Conservation (phyloP, 2,797 vertebrate genomes). For the Microtus obscurus region DNA sequence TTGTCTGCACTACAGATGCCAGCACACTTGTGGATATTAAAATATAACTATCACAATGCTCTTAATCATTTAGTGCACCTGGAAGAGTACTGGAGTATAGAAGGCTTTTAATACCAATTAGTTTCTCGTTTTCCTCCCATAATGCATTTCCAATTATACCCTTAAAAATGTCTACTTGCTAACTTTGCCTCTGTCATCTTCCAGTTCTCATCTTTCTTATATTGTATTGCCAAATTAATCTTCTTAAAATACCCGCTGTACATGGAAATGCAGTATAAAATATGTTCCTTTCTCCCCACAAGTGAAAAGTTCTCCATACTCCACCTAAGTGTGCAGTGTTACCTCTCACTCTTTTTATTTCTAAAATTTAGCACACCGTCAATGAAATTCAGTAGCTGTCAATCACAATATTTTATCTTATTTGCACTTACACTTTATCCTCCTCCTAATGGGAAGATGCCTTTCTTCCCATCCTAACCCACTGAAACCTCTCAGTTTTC, state of each 20-base stretch:
- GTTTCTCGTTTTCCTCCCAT: background rate
- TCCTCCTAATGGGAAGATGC: background rate
- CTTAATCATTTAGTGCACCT: background rate
- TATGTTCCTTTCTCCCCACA: constrained; percentile 4
- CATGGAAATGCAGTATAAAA: background rate
- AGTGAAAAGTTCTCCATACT: background rate
- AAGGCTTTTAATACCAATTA: constrained; percentile 26
- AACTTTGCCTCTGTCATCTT: constrained; percentile 23
- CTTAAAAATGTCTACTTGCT: background rate
- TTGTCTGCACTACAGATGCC: background rate
- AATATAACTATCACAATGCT: background rate
- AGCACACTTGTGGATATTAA: background rate
- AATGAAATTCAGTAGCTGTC: background rate
- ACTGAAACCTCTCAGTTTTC: background rate
- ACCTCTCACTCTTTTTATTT: background rate
- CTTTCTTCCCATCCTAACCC: background rate
- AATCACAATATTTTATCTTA: background rate
- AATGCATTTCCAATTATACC: background rate
- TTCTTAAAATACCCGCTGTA: constrained; percentile 13
- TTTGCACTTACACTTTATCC: background rate
- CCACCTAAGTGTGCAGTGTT: background rate
- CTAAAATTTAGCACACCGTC: background rate
- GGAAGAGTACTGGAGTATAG: background rate
- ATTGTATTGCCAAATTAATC: constrained; percentile 57
- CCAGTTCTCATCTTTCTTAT: background rate